A percentile compares a stretch with the other conserved stretches of the same genome.
These are phyloP conservation scores for Prunella fulvescens DNA, from an alignment of 2,113 vertebrate genomes.

Conservation along the genomic window DNA sequence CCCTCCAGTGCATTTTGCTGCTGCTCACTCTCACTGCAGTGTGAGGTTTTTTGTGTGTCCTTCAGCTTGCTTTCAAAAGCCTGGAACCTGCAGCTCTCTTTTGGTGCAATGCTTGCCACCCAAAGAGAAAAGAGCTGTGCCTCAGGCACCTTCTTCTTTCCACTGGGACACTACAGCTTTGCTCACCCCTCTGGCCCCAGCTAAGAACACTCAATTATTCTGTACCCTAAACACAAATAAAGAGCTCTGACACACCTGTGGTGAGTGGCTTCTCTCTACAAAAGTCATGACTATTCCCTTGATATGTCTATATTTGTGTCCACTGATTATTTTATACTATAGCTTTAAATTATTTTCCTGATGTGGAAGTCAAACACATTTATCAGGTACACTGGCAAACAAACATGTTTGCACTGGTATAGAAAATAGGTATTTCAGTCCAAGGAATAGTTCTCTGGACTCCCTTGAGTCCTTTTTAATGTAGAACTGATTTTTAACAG, in stretches of 20 bases:
- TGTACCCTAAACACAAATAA: background rate
- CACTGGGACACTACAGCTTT: background rate
- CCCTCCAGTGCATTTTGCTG: background rate
- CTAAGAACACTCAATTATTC: background rate
- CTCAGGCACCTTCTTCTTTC: background rate
- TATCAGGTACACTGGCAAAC: background rate
- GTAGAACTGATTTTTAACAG: conserved; percentile 22
- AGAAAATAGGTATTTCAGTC: background rate
- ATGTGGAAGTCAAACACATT: background rate
- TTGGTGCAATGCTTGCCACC: background rate
- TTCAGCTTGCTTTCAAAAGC: background rate
- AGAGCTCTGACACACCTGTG: background rate
- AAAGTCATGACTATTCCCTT: background rate
- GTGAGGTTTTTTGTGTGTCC: fast-evolving
- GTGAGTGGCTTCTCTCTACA: background rate
- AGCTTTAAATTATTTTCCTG: background rate
- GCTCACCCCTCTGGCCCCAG: background rate
- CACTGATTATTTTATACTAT: background rate
- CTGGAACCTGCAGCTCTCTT: background rate
- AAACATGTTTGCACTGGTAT: background rate
- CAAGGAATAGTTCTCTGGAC: background rate
- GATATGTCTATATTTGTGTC: background rate
- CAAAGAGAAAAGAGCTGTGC: background rate
- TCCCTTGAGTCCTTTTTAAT: background rate
- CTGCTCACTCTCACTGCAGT: background rate